Evolutionary conservation across 2,113 vertebrate species (phyloP).

Genomic region (Glaucidium brasilianum): DNA sequence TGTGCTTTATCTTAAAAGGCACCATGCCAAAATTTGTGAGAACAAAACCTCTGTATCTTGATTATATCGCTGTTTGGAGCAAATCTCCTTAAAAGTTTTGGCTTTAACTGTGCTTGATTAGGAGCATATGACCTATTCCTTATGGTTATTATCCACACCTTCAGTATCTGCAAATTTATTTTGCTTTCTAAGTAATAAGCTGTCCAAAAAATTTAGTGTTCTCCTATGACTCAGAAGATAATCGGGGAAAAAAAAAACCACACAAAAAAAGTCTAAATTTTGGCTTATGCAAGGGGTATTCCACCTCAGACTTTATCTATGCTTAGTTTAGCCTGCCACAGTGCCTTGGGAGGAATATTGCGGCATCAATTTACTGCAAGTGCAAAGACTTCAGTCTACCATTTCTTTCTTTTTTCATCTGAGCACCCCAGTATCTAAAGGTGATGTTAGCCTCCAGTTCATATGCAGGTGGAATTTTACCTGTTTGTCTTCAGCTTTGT

Average conservation of each 20-base stretch:
- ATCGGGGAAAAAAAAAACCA: neutral
- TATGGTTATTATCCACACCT: neutral
- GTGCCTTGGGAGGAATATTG: neutral
- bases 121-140: neutral
- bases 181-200: neutral
- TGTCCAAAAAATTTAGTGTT: neutral
- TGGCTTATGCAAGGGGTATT: neutral
- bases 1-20: neutral
- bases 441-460: neutral
- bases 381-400: neutral
- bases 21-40: neutral
- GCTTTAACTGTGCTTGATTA: neutral
- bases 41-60: neutral
- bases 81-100: neutral
- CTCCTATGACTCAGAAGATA: neutral
- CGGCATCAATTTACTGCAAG: neutral
- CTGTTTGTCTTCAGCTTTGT: neutral
- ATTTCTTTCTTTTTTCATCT: neutral
- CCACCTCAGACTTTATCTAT: neutral
- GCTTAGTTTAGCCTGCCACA: neutral
- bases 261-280: rapidly evolving
- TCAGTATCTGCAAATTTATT: neutral
- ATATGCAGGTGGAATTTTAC: neutral
- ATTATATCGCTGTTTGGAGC: neutral
- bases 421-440: neutral